These are phyloP conservation scores for Adelosebastes latens DNA, from an alignment of 2,797 vertebrate species.

Conservation along the genomic window DNA sequence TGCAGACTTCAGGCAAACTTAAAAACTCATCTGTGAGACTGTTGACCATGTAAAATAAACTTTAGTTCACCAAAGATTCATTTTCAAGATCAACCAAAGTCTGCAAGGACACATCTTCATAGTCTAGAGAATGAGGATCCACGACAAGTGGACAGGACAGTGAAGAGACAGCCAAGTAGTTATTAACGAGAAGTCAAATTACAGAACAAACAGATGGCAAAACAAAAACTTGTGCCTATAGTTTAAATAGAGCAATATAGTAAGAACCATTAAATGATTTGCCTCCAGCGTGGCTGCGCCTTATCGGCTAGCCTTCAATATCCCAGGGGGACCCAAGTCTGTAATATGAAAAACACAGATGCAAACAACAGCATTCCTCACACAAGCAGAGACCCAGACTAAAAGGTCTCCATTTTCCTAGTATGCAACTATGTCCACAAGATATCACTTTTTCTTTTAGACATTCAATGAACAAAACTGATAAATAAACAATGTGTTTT, in stretches of 20 bases:
- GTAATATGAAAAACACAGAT: slow-evolving; percentile 91
- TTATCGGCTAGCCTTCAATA: slow-evolving; percentile 90
- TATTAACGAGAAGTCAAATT: slow-evolving; percentile 57
- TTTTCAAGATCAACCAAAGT: slow-evolving; percentile 52
- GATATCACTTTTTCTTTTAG: slow-evolving; percentile 16
- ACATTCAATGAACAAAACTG: slow-evolving; percentile 2
- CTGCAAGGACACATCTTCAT: slow-evolving; percentile 28
- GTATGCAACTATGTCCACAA: slow-evolving; percentile 37
- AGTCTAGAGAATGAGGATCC: slow-evolving; percentile 14
- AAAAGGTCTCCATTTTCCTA: slow-evolving; percentile 59
- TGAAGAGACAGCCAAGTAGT: slow-evolving; percentile 52
- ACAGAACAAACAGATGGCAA: slow-evolving; percentile 69
- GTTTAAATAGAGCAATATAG: slow-evolving; percentile 85
- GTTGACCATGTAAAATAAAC: background rate
- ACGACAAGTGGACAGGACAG: slow-evolving; percentile 43
- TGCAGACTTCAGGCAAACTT: slow-evolving; percentile 47
- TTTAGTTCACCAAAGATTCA: background rate
- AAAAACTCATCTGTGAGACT: slow-evolving; percentile 15
- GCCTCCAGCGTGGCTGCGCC: slow-evolving; percentile 88
- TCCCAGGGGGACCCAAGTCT: slow-evolving; percentile 89
- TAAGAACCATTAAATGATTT: slow-evolving; percentile 88
- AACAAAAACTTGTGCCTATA: slow-evolving; percentile 79
- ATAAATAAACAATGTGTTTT: slow-evolving; percentile 17
- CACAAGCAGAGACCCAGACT: slow-evolving; percentile 77
- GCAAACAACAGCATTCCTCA: slow-evolving; percentile 89